phyloP scores from a whole-genome alignment of 2,888 invertebrate species.

The Caenorhabditis sp. region DNA sequence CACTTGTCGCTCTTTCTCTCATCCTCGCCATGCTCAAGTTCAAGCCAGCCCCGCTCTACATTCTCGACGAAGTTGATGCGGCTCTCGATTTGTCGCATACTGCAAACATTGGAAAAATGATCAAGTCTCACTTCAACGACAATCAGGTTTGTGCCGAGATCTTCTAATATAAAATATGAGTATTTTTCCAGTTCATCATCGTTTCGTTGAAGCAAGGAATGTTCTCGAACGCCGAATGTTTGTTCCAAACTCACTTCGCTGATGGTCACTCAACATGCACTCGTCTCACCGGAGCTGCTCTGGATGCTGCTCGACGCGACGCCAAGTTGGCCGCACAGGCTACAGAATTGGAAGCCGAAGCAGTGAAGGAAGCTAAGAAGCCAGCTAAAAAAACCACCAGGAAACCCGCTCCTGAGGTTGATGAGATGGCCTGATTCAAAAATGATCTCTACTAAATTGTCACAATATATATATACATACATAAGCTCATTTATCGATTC shows the following conservation, averaged over 20 bases:
- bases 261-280: conserved; percentile 87
- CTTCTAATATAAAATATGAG: background rate
- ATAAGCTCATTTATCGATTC: conserved; percentile 3
- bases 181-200: conserved; percentile 90
- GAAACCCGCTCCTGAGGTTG: background rate
- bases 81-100: conserved; percentile 98
- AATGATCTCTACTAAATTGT: conserved; percentile 2
- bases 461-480: background rate
- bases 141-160: conserved; percentile 87
- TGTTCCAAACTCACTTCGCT: conserved; percentile 94
- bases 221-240: conserved; percentile 98
- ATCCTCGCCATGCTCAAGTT: conserved; percentile 96
- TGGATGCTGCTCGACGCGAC: conserved; percentile 16
- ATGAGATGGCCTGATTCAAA: background rate
- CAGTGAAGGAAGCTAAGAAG: conserved; percentile 25
- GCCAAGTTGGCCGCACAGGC: conserved; percentile 31
- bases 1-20: conserved; percentile 95
- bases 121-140: conserved; percentile 92
- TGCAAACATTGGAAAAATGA: conserved; percentile 97
- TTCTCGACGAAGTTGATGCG: conserved; percentile 97
- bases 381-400: conserved; percentile 7
- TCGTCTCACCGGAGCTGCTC: conserved; percentile 30
- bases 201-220: conserved; percentile 99
- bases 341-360: conserved; percentile 15
- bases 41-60: conserved; percentile 98